Percentiles rank a stretch among this genome's conserved stretches.
These are phyloP conservation scores for Enteromius afrohamiltoni DNA, from an alignment of 2,797 vertebrate genomes.

Conservation along the genomic window DNA sequence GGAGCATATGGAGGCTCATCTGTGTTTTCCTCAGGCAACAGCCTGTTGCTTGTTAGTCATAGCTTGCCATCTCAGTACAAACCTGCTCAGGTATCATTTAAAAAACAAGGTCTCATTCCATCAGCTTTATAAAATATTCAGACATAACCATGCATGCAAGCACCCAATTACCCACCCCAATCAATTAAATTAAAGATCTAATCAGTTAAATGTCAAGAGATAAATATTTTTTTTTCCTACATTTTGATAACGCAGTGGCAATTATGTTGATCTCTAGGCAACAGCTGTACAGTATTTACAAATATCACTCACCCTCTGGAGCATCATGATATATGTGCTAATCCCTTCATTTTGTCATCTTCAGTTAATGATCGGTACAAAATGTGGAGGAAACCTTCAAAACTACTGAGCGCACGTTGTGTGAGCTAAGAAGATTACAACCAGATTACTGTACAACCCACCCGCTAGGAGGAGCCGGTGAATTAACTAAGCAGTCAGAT, in stretches of 20 bases:
- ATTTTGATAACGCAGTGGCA: neutral
- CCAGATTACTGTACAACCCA: conserved; percentile 30
- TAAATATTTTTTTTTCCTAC: neutral
- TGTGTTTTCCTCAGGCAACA: conserved; percentile 10
- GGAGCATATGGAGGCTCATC: neutral
- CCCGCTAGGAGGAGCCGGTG: neutral
- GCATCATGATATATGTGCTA: conserved; percentile 1
- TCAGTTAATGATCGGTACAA: conserved; percentile 11
- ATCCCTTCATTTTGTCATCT: conserved; percentile 1
- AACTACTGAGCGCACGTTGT: neutral
- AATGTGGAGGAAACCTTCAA: neutral
- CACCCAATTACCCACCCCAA: neutral
- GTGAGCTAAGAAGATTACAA: conserved; percentile 27
- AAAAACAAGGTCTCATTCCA: conserved; percentile 10
- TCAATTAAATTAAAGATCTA: neutral
- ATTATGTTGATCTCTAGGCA: neutral
- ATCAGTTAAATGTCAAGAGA: neutral
- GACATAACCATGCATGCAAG: neutral
- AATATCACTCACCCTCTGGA: conserved; percentile 10
- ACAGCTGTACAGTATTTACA: conserved; percentile 2
- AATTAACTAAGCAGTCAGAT: neutral
- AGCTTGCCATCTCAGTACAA: neutral
- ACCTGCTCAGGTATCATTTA: neutral
- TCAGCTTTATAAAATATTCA: neutral
- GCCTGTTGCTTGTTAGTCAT: conserved; percentile 1